Base-by-base conservation (phyloP, 2,888 invertebrate species). In the Lepetodrilus schrolli region DNA sequence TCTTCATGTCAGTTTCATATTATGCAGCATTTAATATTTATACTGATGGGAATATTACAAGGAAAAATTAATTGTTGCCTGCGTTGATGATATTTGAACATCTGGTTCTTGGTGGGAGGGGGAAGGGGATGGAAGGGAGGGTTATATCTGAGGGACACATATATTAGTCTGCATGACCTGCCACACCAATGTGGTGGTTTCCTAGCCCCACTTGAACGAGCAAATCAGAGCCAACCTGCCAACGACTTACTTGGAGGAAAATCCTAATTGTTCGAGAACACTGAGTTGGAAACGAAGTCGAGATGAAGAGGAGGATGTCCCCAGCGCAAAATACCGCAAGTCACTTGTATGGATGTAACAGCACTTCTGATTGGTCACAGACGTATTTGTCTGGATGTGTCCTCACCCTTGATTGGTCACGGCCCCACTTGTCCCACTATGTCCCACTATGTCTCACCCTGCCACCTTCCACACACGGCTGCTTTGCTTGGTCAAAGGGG, bases 401-500 rank as follows among this genome's bases (percentile, higher is more conserved):
- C 58, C 58, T 58, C 58, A 58, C 58, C 58, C n/a, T 26, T 58
- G 30, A 58, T 58, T 58, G 58, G 58, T 58, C 58, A 58, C 58
- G 58, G 58, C 34, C 58, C 58, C 58, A 58, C 58, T 58, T 58
- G 58, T 58, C 51, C 38, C n/a, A n/a, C n/a, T n/a, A n/a, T n/a
- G 38, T 37, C 43, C 58, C 58, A 58, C 58, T 58, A 30, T 58
- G 58, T 58, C 58, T 58, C 58, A 58, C 58, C 58, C 58, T 30
- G 58, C 58, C 58, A 58, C 58, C 17, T 58, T 8, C 58, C 58
- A 58, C 58, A 30, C 58, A 58, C 58, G 58, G 23, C 34, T 58
- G 58, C 58, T 58, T 58, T 58, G 58, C 58, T 58, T 58, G 34
- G 58, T 58, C 58, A 58, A n/a, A 58, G 58, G 58, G 58, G 58